Conservation (phyloP, 2,797 vertebrate species). For the Hippoglossus hippoglossus region DNA sequence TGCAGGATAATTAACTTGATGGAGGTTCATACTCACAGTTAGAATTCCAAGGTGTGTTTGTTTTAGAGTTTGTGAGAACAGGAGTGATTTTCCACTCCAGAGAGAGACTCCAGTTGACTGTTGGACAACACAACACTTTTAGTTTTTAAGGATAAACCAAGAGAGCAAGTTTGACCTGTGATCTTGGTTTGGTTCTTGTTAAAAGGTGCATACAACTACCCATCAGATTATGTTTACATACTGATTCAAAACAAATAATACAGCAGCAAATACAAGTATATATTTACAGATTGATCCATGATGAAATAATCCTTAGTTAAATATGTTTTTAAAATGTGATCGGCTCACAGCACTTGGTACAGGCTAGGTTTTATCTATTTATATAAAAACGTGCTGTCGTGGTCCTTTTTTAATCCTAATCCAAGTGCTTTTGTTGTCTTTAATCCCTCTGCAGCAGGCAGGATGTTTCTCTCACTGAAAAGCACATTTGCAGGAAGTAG, state of each 20-base stretch:
- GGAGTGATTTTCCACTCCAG: conserved; percentile 31
- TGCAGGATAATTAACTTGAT: conserved; percentile 56
- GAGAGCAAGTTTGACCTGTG: conserved; percentile 23
- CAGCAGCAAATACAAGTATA: too few relatives aligned
- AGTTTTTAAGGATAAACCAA: neutral
- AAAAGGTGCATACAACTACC: neutral
- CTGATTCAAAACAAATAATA: neutral
- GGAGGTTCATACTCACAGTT: conserved; percentile 19
- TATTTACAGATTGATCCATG: too few relatives aligned
- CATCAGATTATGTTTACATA: neutral
- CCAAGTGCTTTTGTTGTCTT: too few relatives aligned
- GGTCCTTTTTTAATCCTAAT: too few relatives aligned
- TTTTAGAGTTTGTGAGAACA: conserved; percentile 14
- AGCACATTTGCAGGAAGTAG: conserved; percentile 7
- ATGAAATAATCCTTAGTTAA: too few relatives aligned
- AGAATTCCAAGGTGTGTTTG: conserved; percentile 29
- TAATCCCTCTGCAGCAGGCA: neutral
- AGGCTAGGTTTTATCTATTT: too few relatives aligned
- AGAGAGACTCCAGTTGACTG: conserved; percentile 15
- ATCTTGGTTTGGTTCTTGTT: conserved; percentile 1
- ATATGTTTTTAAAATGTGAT: too few relatives aligned
- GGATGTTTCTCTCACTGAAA: conserved; percentile 2
- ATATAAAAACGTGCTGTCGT: too few relatives aligned
- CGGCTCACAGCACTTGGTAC: too few relatives aligned
- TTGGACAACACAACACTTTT: neutral